phyloP scores from a whole-genome alignment of 92 coral and sea anemone genomes.

The Epizoanthus fatuus region DNA sequence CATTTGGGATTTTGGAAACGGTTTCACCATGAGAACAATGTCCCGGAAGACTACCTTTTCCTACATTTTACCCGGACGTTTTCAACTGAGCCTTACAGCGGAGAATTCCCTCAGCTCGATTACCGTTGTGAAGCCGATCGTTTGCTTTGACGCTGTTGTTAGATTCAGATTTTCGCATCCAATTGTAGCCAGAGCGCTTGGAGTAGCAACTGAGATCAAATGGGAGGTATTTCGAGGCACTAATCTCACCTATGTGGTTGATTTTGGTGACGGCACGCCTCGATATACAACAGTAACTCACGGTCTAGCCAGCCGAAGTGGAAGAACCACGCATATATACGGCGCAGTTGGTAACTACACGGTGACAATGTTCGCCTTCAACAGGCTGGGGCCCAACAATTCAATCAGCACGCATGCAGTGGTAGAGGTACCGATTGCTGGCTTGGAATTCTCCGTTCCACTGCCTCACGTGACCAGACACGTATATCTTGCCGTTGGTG shows the following conservation, averaged over 20 bases:
- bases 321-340: slow-evolving; percentile 66
- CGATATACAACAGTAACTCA: slow-evolving; percentile 51
- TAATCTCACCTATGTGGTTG: slow-evolving; percentile 83
- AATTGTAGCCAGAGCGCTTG: slow-evolving; percentile 80
- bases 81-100: slow-evolving; percentile 68
- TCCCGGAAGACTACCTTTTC: slow-evolving; percentile 51
- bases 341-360: slow-evolving; percentile 86
- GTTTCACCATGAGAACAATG: slow-evolving; percentile 55
- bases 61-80: slow-evolving; percentile 68
- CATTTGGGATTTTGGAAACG: slow-evolving; percentile 93
- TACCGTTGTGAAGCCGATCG: slow-evolving; percentile 39
- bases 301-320: slow-evolving; percentile 47
- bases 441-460: slow-evolving; percentile 71
- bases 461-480: slow-evolving; percentile 65
- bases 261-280: slow-evolving; percentile 86
- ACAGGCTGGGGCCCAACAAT: slow-evolving; percentile 83
- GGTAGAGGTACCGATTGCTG: slow-evolving; percentile 87
- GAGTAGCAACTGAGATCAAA: slow-evolving; percentile 60
- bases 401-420: slow-evolving; percentile 75
- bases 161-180: slow-evolving; percentile 71
- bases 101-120: slow-evolving; percentile 81
- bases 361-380: slow-evolving; percentile 77
- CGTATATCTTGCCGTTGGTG: slow-evolving; percentile 80
- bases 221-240: slow-evolving; percentile 89
- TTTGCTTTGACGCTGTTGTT: slow-evolving; percentile 70